These are phyloP conservation scores for Leptestheria dahalacensis DNA, from an alignment of 1,140 invertebrate genomes.

Conservation along the genomic window DNA sequence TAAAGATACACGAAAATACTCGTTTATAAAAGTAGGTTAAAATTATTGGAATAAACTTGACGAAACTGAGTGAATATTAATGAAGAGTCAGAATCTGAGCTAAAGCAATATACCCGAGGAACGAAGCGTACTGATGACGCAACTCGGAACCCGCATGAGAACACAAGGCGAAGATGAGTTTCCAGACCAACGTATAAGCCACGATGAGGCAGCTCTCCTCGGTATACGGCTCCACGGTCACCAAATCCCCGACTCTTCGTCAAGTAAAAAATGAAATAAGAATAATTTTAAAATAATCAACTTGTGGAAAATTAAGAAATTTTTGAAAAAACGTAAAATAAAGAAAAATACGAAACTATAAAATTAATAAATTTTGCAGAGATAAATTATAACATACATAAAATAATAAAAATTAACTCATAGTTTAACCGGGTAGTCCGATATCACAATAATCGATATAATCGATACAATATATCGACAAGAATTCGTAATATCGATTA, in stretches of 20 bases:
- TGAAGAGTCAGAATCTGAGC: too few species aligned
- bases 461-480: too few species aligned
- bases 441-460: too few species aligned
- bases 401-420: too few species aligned
- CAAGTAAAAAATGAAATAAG: slow-evolving; percentile 16
- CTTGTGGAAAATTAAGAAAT: too few species aligned
- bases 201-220: slow-evolving; percentile 43
- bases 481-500: too few species aligned
- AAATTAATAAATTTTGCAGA: background rate
- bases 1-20: too few species aligned
- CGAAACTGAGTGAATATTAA: too few species aligned
- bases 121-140: slow-evolving; percentile 45
- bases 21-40: too few species aligned
- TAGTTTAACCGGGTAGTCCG: too few species aligned
- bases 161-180: slow-evolving; percentile 50
- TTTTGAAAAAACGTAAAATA: too few species aligned
- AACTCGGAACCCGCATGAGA: slow-evolving; percentile 46
- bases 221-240: slow-evolving; percentile 40
- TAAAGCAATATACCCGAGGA: background rate
- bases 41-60: too few species aligned
- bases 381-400: background rate
- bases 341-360: background rate
- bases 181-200: slow-evolving; percentile 58
- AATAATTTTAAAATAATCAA: background rate
- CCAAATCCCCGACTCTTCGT: slow-evolving; percentile 42